Evolutionary conservation across 2,113 vertebrate genomes (phyloP), one percentile per base, ranked within the genome.

Genomic region (Larimichthys polyactis): DNA sequence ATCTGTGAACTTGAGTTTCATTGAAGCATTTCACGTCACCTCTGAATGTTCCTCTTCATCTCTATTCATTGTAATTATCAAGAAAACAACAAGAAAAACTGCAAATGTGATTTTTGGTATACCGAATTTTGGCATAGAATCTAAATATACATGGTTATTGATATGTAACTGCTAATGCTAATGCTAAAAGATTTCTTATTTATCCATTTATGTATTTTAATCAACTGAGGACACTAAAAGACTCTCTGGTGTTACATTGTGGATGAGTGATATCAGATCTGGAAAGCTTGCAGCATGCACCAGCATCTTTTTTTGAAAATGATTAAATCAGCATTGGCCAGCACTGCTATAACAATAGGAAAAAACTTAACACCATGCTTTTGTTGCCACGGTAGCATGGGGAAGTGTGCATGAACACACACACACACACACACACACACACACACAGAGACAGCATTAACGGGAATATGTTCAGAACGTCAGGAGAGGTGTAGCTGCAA

Each of bases 371-470:
- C 22, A 19, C 5, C 19, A 12, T 66, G 60, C 68, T 57, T 72
- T 73, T 43, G 81, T 70, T 80, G 62, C 77, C 68, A 52, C 24
- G 40, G 71, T 49, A 72, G 67, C 32, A 4, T 36, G 40, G 3
- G 43, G 48, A 32, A 62, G 36, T 49, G 44, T 5, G 46, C 15
- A 9, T 22, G 48, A 60, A 65, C 63, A 57, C 66, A 57, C 58
- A 75, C 9, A 44, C 17, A 55, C 43, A 49, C 22, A 49, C 22
- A 59, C 27, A 65, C 63, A 57, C 66, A 57, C 58, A 75, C 10
- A 44, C 17, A 55, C 43, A 49, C 22, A 49, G 19, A 59, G 7
- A 75, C 15, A 19, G 29, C 11, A 32, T 10, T 44, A 20, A 49
- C 24, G 27, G 52, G 59, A 77, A 20, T 4, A 3, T 59, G n/a